A percentile compares a stretch with the other conserved stretches of the same genome.
Conservation (phyloP, 1,140 invertebrate species). For the Platyura marginata region DNA sequence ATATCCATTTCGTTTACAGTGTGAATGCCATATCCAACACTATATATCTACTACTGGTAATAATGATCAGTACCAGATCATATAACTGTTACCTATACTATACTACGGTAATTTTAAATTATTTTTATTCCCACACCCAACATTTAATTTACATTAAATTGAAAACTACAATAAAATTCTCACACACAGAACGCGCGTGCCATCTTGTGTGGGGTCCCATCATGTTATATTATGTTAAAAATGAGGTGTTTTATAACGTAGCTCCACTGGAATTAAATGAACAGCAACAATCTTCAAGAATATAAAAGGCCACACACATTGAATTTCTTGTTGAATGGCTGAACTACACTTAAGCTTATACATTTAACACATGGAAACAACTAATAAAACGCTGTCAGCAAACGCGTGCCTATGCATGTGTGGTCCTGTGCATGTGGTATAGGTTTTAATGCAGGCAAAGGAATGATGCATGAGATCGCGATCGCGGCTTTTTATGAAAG, state of each 20-base stretch:
- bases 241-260: slow-evolving; percentile 1
- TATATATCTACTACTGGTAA: background rate
- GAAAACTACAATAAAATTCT: background rate
- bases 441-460: too few relatives aligned
- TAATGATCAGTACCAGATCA: too few relatives aligned
- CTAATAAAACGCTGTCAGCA: slow-evolving; percentile 26
- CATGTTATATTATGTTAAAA: background rate
- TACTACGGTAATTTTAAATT: background rate
- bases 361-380: slow-evolving; percentile 13
- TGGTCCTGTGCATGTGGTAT: too few relatives aligned
- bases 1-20: background rate
- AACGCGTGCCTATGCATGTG: slow-evolving; percentile 27
- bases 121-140: background rate
- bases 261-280: background rate
- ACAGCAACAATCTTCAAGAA: background rate
- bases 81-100: too few relatives aligned
- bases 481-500: too few relatives aligned
- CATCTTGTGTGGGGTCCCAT: slow-evolving; percentile 5
- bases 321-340: background rate
- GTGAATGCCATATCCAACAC: background rate
- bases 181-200: slow-evolving; percentile 1
- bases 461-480: too few relatives aligned
- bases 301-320: background rate
- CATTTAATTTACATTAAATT: background rate
- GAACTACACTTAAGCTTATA: background rate